Evolutionary conservation across 2,888 invertebrate genomes (phyloP).

Genomic region (Dusona sp.): DNA sequence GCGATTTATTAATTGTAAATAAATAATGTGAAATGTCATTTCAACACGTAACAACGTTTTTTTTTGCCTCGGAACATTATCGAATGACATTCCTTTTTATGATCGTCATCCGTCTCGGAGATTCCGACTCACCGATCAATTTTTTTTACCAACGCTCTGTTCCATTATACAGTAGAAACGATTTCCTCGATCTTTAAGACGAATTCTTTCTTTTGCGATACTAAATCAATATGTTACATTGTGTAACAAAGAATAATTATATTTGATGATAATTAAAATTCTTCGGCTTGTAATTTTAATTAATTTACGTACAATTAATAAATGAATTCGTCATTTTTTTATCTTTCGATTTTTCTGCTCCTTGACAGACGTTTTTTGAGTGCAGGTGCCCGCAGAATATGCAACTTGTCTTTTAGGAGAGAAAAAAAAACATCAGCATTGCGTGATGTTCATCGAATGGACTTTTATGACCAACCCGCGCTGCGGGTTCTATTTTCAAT

Average conservation of each 20-base stretch:
- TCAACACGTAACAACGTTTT: slow-evolving; percentile 12
- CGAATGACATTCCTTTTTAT: slow-evolving; percentile 29
- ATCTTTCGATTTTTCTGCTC: neutral
- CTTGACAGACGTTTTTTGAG: neutral
- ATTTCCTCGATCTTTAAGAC: slow-evolving; percentile 24
- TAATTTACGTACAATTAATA: neutral
- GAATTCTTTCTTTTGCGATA: neutral
- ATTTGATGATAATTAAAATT: neutral
- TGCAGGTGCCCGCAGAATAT: slow-evolving; percentile 26
- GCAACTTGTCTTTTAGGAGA: neutral
- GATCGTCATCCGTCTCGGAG: slow-evolving; percentile 21
- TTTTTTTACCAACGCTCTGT: slow-evolving; percentile 3
- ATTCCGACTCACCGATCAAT: slow-evolving; percentile 15
- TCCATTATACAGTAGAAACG: slow-evolving; percentile 23
- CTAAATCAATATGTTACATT: neutral
- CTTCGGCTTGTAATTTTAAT: neutral
- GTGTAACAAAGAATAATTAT: neutral
- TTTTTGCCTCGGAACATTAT: neutral
- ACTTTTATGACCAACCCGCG: slow-evolving; percentile 23
- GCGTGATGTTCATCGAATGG: slow-evolving; percentile 4
- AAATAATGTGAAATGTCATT: slow-evolving; percentile 3
- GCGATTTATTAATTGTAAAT: neutral
- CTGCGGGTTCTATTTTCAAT: slow-evolving; percentile 23
- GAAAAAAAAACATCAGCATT: slow-evolving; percentile 10
- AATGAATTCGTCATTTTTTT: neutral